Conservation (phyloP, 2,113 vertebrate species). For the Pantherophis guttatus region DNA sequence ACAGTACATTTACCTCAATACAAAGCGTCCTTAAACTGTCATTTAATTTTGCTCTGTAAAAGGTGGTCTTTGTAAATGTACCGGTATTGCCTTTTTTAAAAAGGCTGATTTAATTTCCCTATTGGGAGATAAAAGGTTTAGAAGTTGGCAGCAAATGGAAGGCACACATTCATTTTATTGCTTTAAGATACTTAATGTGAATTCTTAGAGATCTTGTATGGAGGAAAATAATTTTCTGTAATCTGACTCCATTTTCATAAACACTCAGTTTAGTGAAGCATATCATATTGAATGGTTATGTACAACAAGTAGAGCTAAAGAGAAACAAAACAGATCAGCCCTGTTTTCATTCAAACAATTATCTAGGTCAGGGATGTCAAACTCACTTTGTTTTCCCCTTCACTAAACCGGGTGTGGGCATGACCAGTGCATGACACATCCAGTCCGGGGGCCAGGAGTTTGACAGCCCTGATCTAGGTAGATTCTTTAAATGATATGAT, state of each 20-base stretch:
- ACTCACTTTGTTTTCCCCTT: too few relatives aligned
- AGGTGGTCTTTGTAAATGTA: not conserved
- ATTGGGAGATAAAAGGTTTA: not conserved
- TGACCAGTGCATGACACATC: too few relatives aligned
- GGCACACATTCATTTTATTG: not conserved
- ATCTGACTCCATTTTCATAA: slow-evolving; percentile 43
- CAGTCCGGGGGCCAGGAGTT: too few relatives aligned
- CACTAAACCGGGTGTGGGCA: too few relatives aligned
- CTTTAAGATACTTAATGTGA: slow-evolving; percentile 26
- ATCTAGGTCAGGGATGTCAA: not conserved
- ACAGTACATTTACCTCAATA: not conserved
- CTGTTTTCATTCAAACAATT: slow-evolving; percentile 30
- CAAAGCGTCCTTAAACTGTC: not conserved
- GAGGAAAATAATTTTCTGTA: slow-evolving; percentile 33
- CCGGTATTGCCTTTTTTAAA: slow-evolving; percentile 13
- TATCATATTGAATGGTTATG: slow-evolving; percentile 15
- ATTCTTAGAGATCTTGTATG: slow-evolving; percentile 25
- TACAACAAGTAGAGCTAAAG: slow-evolving; percentile 2
- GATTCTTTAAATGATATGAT: slow-evolving; percentile 25
- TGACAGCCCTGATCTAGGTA: not conserved
- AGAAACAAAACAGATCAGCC: slow-evolving; percentile 23
- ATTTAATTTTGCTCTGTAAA: slow-evolving; percentile 22
- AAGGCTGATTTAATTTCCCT: slow-evolving; percentile 16
- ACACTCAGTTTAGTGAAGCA: slow-evolving; percentile 36
- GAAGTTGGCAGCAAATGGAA: not conserved